Evolutionary conservation across 2,888 invertebrate genomes (phyloP).

Genomic region (Taenaris catops): DNA sequence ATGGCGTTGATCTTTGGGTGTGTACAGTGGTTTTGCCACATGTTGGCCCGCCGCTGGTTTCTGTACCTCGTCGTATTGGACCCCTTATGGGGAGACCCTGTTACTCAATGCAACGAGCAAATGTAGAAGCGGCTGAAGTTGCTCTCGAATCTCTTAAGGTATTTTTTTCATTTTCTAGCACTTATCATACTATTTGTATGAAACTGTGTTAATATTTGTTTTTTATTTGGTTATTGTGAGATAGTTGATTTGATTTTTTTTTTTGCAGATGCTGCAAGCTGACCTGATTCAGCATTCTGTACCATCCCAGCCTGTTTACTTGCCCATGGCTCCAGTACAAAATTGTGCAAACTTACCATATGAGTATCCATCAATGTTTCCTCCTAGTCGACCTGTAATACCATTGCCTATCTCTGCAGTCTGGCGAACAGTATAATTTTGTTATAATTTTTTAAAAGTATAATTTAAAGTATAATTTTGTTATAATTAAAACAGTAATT

Average conservation of each 20-base stretch:
- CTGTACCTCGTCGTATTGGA: constrained; percentile 40
- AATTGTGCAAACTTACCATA: constrained; percentile 38
- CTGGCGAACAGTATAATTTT: constrained; percentile 37
- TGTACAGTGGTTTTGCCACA: constrained; percentile 51
- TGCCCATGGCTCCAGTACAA: constrained; percentile 31
- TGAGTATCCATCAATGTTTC: constrained; percentile 40
- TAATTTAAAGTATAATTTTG: no score
- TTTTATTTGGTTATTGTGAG: background rate
- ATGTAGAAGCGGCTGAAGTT: constrained; percentile 52
- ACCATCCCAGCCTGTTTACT: constrained; percentile 35
- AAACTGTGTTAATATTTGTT: no score
- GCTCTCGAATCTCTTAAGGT: constrained; percentile 57
- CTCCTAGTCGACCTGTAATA: constrained; percentile 34
- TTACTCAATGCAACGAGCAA: constrained; percentile 45
- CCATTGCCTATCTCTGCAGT: constrained; percentile 33
- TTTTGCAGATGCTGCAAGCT: constrained; percentile 43
- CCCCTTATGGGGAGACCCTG: constrained; percentile 46
- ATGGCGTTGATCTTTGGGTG: constrained; percentile 45
- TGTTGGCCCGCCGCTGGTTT: constrained; percentile 48
- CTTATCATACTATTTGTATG: no score
- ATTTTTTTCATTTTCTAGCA: no score
- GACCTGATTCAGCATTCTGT: constrained; percentile 42
- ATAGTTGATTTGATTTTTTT: no score
- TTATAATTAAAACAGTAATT: no score
- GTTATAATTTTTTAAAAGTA: background rate